These are phyloP conservation scores for Odocoileus virginianus DNA, from an alignment of 2,113 vertebrate species.

Conservation along the genomic window DNA sequence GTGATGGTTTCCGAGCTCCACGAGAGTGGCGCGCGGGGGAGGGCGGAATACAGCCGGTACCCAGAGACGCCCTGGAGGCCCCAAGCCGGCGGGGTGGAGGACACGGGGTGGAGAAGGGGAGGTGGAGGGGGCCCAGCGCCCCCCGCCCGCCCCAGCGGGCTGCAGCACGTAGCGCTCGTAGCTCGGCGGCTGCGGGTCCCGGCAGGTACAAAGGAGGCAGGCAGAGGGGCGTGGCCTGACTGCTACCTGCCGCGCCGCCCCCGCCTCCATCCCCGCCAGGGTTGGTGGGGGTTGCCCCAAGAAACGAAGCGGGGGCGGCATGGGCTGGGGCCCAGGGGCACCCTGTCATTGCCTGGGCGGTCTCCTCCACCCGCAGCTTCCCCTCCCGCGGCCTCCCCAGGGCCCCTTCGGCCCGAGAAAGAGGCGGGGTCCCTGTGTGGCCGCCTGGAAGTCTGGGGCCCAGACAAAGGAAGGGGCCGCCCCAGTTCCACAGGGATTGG, in stretches of 20 bases:
- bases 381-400: background rate
- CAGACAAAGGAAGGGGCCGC: background rate
- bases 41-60: background rate
- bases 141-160: background rate
- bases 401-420: background rate
- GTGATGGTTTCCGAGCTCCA: background rate
- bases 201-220: conserved; percentile 51
- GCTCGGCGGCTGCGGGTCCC: conserved; percentile 14
- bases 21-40: background rate
- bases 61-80: background rate
- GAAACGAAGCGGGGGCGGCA: background rate
- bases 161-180: conserved; percentile 58
- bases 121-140: background rate
- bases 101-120: accelerated
- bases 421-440: background rate
- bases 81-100: accelerated
- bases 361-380: background rate
- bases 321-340: background rate
- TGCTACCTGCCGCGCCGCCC: background rate
- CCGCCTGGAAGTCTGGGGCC: background rate
- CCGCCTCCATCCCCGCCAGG: background rate
- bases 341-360: background rate
- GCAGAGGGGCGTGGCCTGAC: background rate
- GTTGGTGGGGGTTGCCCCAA: background rate
- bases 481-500: background rate